Evolutionary conservation across 2,888 invertebrate genomes (phyloP).

Genomic region (Cataglyphis altisquamis): DNA sequence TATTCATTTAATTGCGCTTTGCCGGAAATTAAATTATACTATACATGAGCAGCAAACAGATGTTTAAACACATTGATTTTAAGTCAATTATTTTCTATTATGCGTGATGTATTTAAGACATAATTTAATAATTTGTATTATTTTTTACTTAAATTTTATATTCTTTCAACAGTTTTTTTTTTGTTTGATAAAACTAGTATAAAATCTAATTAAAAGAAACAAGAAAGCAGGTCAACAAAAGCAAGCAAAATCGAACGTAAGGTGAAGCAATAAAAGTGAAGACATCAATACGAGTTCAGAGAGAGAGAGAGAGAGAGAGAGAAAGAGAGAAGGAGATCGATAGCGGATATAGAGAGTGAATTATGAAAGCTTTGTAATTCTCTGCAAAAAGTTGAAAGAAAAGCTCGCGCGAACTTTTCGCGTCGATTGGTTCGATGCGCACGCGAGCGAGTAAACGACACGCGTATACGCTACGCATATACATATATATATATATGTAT

Average conservation of each 20-base stretch:
- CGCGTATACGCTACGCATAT: neutral
- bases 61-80: too few species aligned
- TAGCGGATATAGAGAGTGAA: slow-evolving; percentile 62
- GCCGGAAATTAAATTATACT: neutral
- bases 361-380: slow-evolving; percentile 67
- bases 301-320: neutral
- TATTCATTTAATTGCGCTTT: slow-evolving; percentile 11
- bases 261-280: slow-evolving; percentile 33
- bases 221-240: slow-evolving; percentile 23
- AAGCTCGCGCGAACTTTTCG: slow-evolving; percentile 72
- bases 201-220: slow-evolving; percentile 33
- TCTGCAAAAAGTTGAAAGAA: slow-evolving; percentile 68
- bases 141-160: neutral
- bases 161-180: neutral
- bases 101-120: neutral
- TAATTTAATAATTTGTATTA: neutral
- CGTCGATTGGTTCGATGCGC: slow-evolving; percentile 45
- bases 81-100: neutral
- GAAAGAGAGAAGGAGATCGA: slow-evolving; percentile 59
- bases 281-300: slow-evolving; percentile 34
- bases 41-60: neutral
- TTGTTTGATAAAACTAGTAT: neutral
- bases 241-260: slow-evolving; percentile 36
- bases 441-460: neutral
- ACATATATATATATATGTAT: too few species aligned